Percentiles rank a stretch among this genome's conserved stretches.
Evolutionary conservation across 2,797 vertebrate species (phyloP).

Genomic region (Buceros bicornis): DNA sequence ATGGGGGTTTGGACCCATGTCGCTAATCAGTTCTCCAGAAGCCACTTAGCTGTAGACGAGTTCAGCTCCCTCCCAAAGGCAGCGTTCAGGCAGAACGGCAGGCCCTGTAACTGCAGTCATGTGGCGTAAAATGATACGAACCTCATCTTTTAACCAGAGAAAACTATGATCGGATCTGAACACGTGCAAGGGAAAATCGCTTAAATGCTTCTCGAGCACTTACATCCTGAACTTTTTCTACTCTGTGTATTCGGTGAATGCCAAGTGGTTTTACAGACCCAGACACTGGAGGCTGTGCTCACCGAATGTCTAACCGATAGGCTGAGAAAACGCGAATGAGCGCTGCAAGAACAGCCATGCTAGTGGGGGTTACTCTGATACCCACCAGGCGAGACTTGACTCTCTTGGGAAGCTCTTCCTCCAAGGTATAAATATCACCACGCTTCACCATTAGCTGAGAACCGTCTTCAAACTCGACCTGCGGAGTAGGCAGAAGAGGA

Average conservation of each 20-base stretch:
- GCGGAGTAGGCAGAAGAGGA: background rate
- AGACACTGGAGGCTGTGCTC: background rate
- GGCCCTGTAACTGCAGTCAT: background rate
- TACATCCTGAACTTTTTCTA: background rate
- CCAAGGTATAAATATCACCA: constrained; percentile 90
- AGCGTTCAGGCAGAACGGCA: background rate
- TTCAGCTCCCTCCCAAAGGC: background rate
- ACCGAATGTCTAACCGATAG: background rate
- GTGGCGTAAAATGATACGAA: background rate
- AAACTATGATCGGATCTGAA: background rate
- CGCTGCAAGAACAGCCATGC: background rate
- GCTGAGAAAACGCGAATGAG: background rate
- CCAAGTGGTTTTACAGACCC: background rate
- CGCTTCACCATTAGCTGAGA: constrained; percentile 92
- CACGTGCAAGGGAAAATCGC: background rate
- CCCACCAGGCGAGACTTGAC: constrained; percentile 92
- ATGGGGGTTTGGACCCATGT: background rate
- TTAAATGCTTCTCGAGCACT: background rate
- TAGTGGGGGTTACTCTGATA: background rate
- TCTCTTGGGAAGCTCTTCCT: constrained; percentile 94
- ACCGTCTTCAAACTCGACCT: constrained; percentile 97
- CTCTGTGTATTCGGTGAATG: background rate
- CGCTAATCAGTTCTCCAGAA: background rate
- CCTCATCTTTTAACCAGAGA: background rate
- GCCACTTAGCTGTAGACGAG: background rate